A percentile compares a stretch with the other conserved stretches of the same genome.
phyloP scores from a whole-genome alignment of 2,888 invertebrate genomes.

The Lasioglossum lativentre region DNA sequence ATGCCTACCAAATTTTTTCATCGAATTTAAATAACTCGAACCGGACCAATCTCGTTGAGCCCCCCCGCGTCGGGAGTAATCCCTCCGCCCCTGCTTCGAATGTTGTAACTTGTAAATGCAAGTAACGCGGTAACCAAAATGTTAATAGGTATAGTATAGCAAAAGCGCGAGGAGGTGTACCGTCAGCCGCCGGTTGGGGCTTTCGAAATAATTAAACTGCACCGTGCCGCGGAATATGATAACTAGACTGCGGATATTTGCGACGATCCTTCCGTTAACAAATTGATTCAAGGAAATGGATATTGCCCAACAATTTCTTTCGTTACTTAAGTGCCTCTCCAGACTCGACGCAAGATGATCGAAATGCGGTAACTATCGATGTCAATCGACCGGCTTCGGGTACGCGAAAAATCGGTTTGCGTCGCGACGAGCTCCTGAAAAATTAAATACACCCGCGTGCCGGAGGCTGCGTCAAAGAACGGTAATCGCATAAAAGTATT shows the following conservation, averaged over 20 bases:
- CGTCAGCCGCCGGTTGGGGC: not conserved
- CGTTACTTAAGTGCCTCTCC: not conserved
- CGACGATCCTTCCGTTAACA: not conserved
- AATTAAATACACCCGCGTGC: not conserved
- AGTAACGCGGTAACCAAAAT: slow-evolving; percentile 11
- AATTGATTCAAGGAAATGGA: not conserved
- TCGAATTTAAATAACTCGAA: not conserved
- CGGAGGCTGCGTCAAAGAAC: not conserved
- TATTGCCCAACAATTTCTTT: not conserved
- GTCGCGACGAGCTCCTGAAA: not conserved
- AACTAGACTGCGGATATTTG: not conserved
- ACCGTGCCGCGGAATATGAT: not conserved
- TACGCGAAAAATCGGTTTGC: not conserved
- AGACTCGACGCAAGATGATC: not conserved
- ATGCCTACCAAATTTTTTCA: not conserved
- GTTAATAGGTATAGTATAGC: slow-evolving; percentile 8
- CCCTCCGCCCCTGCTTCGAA: not conserved
- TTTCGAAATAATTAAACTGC: slow-evolving; percentile 10
- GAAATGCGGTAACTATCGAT: too few species aligned
- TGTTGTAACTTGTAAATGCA: slow-evolving; percentile 12
- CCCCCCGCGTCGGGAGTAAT: not conserved
- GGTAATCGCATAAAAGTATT: slow-evolving; percentile 26
- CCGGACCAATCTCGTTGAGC: not conserved
- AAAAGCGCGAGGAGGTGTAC: slow-evolving; percentile 27
- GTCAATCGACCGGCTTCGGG: not conserved